These are phyloP conservation scores for Sebastes steindachneri DNA, from an alignment of 2,797 vertebrate genomes.

Conservation along the genomic window DNA sequence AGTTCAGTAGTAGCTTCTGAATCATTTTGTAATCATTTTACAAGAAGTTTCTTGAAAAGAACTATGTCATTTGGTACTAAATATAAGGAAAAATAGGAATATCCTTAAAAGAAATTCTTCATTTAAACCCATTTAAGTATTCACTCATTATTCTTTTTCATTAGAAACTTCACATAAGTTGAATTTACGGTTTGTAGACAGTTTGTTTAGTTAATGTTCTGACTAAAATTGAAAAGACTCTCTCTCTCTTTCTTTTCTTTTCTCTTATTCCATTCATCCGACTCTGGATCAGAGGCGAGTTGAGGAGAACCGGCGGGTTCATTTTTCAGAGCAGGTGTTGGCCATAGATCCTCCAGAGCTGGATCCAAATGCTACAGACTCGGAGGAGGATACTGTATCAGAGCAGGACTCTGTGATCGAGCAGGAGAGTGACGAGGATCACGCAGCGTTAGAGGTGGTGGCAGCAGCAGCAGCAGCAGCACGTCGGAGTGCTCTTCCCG, in stretches of 20 bases:
- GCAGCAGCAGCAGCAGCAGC: not conserved
- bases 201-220: not conserved
- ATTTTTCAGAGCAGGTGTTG: slow-evolving; percentile 76
- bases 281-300: slow-evolving; percentile 73
- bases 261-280: not conserved
- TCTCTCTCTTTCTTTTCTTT: not conserved
- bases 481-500: slow-evolving; percentile 59
- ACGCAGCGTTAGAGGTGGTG: slow-evolving; percentile 12
- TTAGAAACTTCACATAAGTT: not conserved
- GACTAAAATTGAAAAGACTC: not conserved
- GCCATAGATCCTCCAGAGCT: slow-evolving; percentile 48
- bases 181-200: not conserved
- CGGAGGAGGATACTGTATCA: slow-evolving; percentile 44
- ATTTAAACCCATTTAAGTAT: not conserved
- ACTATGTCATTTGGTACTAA: not conserved
- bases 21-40: not conserved
- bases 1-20: not conserved
- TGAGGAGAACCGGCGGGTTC: slow-evolving; percentile 74
- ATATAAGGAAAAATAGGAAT: not conserved
- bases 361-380: slow-evolving; percentile 29
- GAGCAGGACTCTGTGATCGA: slow-evolving; percentile 67
- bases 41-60: not conserved
- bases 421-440: slow-evolving; percentile 38
- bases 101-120: not conserved
- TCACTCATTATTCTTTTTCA: not conserved